Percentiles rank a stretch among this genome's conserved stretches.
These are phyloP conservation scores for Pituophis catenifer DNA, from an alignment of 2,113 vertebrate species.

Conservation along the genomic window DNA sequence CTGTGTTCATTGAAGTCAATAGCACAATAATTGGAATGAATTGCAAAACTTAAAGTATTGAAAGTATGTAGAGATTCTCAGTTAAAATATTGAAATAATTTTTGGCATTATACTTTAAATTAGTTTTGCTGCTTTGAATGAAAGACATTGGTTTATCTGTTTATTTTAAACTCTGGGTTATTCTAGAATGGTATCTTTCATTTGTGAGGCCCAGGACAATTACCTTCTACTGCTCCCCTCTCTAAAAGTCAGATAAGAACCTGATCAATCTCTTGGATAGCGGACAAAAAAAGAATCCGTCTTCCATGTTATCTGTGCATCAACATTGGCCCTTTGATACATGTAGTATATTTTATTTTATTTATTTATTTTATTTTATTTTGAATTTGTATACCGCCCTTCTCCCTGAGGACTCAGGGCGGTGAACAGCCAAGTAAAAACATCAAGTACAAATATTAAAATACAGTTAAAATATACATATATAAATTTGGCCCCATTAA, in stretches of 20 bases:
- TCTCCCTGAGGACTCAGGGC: no score
- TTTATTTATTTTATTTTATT: no score
- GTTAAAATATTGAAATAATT: neutral
- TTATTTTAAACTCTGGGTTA: neutral
- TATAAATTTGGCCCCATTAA: no score
- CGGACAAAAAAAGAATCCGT: neutral
- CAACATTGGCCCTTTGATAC: neutral
- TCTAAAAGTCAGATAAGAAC: neutral
- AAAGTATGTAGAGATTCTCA: no score
- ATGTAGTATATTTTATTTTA: no score
- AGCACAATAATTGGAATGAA: neutral
- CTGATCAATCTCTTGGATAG: neutral
- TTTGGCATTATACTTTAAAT: neutral
- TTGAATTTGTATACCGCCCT: no score
- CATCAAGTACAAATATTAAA: no score
- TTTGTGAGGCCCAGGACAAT: neutral
- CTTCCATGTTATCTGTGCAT: neutral
- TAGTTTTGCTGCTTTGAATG: neutral
- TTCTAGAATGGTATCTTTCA: neutral
- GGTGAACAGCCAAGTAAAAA: no score
- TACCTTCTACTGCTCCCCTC: neutral
- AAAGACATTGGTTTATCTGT: neutral
- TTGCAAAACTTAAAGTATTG: neutral
- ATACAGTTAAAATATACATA: no score
- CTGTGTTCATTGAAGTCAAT: neutral